Base-by-base conservation (phyloP, 1,140 invertebrate genomes). In the Hydropsyche tenuis region DNA sequence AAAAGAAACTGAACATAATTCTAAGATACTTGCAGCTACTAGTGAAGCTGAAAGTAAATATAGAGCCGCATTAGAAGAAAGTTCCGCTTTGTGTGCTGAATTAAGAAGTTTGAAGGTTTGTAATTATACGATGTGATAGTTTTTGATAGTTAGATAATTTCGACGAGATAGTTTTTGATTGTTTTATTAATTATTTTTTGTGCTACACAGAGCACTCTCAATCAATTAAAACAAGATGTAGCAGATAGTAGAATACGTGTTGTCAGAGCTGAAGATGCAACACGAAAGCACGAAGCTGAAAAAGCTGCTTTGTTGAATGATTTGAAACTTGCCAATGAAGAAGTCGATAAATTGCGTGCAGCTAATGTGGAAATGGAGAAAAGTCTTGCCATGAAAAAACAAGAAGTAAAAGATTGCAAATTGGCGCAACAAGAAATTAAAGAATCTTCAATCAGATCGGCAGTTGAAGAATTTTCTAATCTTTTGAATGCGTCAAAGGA, bases 141-240 rank as follows among this genome's bases (percentile, higher is more conserved):
- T 6, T 16, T 62, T 14, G 14, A 6, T 16, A 9, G 3, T 14
- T 6, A 62, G 9, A 3, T 9, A 9, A 43, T 18, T 30, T 25
- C 18, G 11, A 7, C 25, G 11, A 64, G 25, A 27, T 65, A 65
- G 6, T 16, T 37, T 65, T 65, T 16, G 4, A 18, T 65, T 9
- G 20, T 65, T 37, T 9, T 42, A 5, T n/a, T 65, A 65, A 37
- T 18, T 22, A 3, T 43, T 73, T 51, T 22, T 83, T 81, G 6
- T 9, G 9, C 3, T 37, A 37, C 9, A 4, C 78, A 85, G 84
- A 80, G 80, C 73, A 84, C 83, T 69, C 82, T 86, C 65, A 82
- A 82, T 69, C 80, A 82, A 65, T 76, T 86, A 27, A 84, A 84
- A 77, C 81, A 82, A 73, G 85, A 86, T 78, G 82, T 86, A 0